These are phyloP conservation scores for Lagria hirta DNA, from an alignment of 2,888 invertebrate genomes.

Conservation along the genomic window DNA sequence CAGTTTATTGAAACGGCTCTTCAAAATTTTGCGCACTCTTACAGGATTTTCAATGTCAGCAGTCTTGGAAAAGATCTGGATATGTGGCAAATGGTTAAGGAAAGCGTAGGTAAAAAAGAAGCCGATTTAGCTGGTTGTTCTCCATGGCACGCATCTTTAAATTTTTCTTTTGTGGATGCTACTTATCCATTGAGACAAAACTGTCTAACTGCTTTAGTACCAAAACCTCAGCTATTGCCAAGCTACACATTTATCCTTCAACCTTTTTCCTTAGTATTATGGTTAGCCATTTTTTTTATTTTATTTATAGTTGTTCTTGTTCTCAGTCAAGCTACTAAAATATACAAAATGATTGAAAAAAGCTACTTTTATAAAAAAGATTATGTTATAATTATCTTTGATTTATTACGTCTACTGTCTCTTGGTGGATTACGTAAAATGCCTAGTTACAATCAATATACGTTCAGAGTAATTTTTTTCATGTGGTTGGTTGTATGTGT, in stretches of 20 bases:
- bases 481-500: conserved; percentile 23
- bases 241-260: conserved; percentile 27
- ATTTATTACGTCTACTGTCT: conserved; percentile 12
- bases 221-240: conserved; percentile 26
- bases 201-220: conserved; percentile 33
- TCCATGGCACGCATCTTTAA: conserved; percentile 6
- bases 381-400: conserved; percentile 7
- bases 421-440: conserved; percentile 5
- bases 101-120: conserved; percentile 4
- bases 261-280: conserved; percentile 16
- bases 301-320: conserved; percentile 1
- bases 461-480: conserved; percentile 18
- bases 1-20: no score
- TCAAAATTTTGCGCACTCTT: no score
- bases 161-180: conserved; percentile 7
- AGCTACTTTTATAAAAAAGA: not conserved
- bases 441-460: conserved; percentile 8
- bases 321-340: not conserved
- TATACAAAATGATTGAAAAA: not conserved
- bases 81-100: not conserved
- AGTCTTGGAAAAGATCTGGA: conserved; percentile 1
- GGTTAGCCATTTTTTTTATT: conserved; percentile 15
- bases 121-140: conserved; percentile 18
- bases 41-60: no score
- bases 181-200: conserved; percentile 18